A percentile compares a stretch with the other conserved stretches of the same genome.
Evolutionary conservation across 2,797 vertebrate species (phyloP).

Genomic region (Falco biarmicus): DNA sequence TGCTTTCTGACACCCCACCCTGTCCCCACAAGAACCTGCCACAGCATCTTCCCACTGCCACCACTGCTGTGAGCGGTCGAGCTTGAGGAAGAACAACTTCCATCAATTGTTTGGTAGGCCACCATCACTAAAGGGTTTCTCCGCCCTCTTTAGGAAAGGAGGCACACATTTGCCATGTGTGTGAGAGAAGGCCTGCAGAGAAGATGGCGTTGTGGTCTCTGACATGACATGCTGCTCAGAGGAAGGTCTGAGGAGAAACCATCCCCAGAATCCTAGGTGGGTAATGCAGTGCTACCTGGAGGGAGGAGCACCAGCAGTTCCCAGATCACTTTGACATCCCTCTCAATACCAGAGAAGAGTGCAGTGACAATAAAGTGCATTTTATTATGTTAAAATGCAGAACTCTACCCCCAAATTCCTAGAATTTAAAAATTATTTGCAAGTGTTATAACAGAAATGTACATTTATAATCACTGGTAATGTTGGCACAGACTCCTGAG

Average conservation of each 20-base stretch:
- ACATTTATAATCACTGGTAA: background rate
- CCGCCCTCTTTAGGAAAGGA: background rate
- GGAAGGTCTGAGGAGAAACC: background rate
- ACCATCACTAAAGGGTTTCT: background rate
- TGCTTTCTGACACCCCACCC: background rate
- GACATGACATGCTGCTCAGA: background rate
- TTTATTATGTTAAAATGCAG: background rate
- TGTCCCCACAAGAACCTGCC: fast-evolving
- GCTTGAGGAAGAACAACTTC: background rate
- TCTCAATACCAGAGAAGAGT: background rate
- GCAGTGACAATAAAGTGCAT: background rate
- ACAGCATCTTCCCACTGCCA: background rate
- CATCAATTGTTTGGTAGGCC: background rate
- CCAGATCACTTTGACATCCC: background rate
- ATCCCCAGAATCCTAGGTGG: background rate
- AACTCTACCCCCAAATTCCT: background rate
- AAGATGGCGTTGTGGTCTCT: background rate
- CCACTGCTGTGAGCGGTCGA: background rate
- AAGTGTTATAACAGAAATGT: background rate
- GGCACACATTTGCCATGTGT: background rate
- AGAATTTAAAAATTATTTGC: background rate
- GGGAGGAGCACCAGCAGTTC: background rate
- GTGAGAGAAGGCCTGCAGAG: background rate
- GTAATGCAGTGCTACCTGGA: background rate
- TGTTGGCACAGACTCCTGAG: fast-evolving